A percentile compares a stretch with the other conserved stretches of the same genome.
These are phyloP conservation scores for Dasypus novemcinctus DNA, from an alignment of 2,113 vertebrate genomes.

Conservation along the genomic window DNA sequence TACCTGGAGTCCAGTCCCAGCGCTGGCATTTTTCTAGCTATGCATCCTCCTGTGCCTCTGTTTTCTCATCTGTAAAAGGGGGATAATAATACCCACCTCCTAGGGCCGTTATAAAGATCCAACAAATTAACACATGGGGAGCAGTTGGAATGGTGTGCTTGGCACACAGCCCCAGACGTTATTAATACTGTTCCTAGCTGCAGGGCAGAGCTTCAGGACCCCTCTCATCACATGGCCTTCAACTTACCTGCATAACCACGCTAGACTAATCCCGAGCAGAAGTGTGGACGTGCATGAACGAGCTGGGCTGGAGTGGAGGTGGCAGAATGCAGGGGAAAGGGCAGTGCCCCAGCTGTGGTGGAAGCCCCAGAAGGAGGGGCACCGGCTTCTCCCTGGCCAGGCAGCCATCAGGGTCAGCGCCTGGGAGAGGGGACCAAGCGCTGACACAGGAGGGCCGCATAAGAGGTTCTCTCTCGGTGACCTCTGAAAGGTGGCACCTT, in stretches of 20 bases:
- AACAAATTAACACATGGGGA: not conserved
- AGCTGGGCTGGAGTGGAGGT: not conserved
- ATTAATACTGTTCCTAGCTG: not conserved
- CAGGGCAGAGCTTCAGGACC: not conserved
- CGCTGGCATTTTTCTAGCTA: not conserved
- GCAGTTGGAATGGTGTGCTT: not conserved
- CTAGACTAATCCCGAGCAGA: not conserved
- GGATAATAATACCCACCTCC: not conserved
- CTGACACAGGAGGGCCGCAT: not conserved
- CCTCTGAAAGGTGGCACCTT: not conserved
- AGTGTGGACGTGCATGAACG: not conserved
- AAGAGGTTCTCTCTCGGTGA: not conserved
- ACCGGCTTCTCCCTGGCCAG: not conserved
- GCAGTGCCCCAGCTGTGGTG: not conserved
- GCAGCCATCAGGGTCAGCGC: not conserved
- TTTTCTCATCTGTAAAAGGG: conserved; percentile 1
- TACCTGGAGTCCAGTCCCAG: not conserved
- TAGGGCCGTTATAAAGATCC: not conserved
- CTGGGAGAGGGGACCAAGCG: not conserved
- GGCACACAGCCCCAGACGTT: too few relatives aligned
- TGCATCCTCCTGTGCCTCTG: not conserved
- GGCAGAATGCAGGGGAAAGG: not conserved
- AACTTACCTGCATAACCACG: not conserved
- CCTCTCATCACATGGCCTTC: not conserved
- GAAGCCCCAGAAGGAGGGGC: not conserved